These are phyloP conservation scores for Nesidiocoris tenuis DNA, from an alignment of 2,888 invertebrate genomes.

Conservation along the genomic window DNA sequence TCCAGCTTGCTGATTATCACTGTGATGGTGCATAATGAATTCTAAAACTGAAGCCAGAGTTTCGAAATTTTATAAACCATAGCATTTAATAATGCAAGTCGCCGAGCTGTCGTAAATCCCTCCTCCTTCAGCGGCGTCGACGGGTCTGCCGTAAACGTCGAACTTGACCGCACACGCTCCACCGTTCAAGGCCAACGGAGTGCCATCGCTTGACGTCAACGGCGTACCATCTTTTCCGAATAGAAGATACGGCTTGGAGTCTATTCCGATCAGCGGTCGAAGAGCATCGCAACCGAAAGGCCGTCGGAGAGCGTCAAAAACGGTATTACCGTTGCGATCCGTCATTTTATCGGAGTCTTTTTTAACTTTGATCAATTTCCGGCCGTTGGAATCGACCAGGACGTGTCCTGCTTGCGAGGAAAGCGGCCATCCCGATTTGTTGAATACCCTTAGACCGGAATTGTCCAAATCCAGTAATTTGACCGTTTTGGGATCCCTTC, in stretches of 20 bases:
- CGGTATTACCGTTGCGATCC: slow-evolving; percentile 20
- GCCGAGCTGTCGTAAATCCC: too few species aligned
- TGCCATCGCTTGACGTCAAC: slow-evolving; percentile 41
- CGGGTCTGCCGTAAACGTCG: slow-evolving; percentile 42
- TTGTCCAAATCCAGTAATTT: slow-evolving; percentile 13
- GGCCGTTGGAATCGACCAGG: slow-evolving; percentile 31
- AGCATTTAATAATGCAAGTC: too few species aligned
- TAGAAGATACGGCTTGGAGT: slow-evolving; percentile 32
- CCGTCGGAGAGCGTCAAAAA: slow-evolving; percentile 34
- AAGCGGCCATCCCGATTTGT: slow-evolving; percentile 40
- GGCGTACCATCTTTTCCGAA: slow-evolving; percentile 38
- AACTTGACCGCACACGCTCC: slow-evolving; percentile 24
- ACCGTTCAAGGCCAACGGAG: slow-evolving; percentile 7
- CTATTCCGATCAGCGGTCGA: slow-evolving; percentile 32
- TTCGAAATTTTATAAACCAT: too few species aligned
- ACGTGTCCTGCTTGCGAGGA: slow-evolving; percentile 41
- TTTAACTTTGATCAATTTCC: slow-evolving; percentile 24
- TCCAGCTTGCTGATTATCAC: too few species aligned
- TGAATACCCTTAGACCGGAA: slow-evolving; percentile 37
- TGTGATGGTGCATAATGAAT: too few species aligned
- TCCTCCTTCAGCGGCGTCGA: slow-evolving; percentile 4
- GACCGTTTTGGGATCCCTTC: background rate
- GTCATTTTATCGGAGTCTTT: slow-evolving; percentile 37
- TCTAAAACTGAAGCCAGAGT: too few species aligned
- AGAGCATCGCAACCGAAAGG: slow-evolving; percentile 38